Evolutionary conservation across 2,113 vertebrate genomes (phyloP).

Genomic region (Gymnocephalus cernua): DNA sequence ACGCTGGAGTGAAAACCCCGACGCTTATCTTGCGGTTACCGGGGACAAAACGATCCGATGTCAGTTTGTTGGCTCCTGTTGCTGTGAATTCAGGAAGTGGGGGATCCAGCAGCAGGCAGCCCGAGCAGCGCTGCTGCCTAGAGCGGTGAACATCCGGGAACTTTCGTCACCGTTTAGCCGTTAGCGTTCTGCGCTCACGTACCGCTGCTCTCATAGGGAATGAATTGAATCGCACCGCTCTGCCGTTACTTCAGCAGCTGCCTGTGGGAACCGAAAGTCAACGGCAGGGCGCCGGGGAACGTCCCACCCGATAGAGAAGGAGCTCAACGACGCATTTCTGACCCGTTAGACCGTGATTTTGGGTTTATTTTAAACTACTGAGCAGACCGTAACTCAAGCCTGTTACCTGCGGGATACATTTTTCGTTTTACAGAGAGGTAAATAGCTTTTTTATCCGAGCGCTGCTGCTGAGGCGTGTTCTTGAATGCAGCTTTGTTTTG

Average conservation of each 20-base stretch:
- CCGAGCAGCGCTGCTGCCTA: conserved; percentile 12
- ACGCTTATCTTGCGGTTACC: neutral
- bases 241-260: no score
- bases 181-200: no score
- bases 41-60: neutral
- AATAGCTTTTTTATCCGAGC: fast-evolving
- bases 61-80: conserved; percentile 18
- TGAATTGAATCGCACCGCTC: no score
- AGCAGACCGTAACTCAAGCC: fast-evolving
- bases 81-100: conserved; percentile 67
- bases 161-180: no score
- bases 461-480: neutral
- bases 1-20: neutral
- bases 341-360: no score
- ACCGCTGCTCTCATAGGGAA: no score
- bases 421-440: fast-evolving
- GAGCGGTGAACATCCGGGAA: no score
- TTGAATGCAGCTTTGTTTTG: conserved; percentile 53
- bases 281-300: conserved; percentile 29
- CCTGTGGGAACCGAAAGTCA: no score
- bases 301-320: neutral
- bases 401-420: no score
- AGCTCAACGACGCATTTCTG: neutral
- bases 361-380: neutral
- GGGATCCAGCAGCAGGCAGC: neutral